Evolutionary conservation across 1,140 invertebrate species (phyloP).

Genomic region (Drosophila ogumai): DNA sequence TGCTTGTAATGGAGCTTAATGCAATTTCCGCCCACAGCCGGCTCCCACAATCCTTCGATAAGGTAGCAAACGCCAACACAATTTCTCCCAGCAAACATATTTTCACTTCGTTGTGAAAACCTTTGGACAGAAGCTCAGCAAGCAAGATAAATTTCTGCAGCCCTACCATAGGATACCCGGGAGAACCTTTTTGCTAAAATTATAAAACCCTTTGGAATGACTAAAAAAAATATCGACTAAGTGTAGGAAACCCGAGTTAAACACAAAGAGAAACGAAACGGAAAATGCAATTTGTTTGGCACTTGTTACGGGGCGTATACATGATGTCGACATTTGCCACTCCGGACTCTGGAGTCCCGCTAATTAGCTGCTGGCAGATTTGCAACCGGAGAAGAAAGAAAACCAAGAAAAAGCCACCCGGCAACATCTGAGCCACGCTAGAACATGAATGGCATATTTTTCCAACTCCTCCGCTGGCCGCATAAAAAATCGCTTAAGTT

Average conservation of each 20-base stretch:
- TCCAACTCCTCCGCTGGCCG: conserved; percentile 38
- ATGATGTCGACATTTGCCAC: conserved; percentile 77
- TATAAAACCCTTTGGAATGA: background rate
- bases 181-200: background rate
- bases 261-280: background rate
- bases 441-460: conserved; percentile 62
- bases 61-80: conserved; percentile 33
- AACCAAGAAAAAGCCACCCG: conserved; percentile 13
- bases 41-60: conserved; percentile 14
- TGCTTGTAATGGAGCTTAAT: conserved; percentile 75
- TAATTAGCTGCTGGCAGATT: conserved; percentile 79
- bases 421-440: conserved; percentile 31
- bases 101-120: conserved; percentile 37
- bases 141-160: conserved; percentile 6
- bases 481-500: conserved; percentile 83
- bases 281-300: conserved; percentile 67
- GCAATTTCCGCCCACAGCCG: conserved; percentile 52
- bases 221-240: conserved; percentile 2
- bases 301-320: conserved; percentile 73
- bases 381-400: conserved; percentile 34
- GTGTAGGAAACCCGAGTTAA: conserved; percentile 1
- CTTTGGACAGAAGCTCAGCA: conserved; percentile 15
- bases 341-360: conserved; percentile 40
- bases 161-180: background rate
- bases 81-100: conserved; percentile 67